Conservation (phyloP, 1,140 invertebrate species). For the Drosophila biarmipes region DNA sequence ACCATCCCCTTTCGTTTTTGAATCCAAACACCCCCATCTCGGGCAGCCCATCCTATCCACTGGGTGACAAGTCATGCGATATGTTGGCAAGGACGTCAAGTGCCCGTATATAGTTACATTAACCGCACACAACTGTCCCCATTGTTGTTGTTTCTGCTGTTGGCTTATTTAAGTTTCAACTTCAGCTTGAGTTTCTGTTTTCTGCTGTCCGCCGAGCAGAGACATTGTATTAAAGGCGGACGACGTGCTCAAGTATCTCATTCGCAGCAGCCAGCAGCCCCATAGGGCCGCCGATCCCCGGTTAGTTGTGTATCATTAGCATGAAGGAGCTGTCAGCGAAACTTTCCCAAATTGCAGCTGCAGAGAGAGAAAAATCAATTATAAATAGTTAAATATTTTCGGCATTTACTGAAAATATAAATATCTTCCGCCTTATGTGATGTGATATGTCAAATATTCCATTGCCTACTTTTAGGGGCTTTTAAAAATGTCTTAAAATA, state of each 20-base stretch:
- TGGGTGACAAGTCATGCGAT: constrained; percentile 47
- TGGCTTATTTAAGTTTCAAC: constrained; percentile 74
- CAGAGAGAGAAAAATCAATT: neutral
- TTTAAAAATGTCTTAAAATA: neutral
- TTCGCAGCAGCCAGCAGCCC: constrained; percentile 22
- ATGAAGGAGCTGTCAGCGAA: constrained; percentile 24
- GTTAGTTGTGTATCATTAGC: constrained; percentile 50
- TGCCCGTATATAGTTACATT: constrained; percentile 73
- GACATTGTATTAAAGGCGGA: constrained; percentile 47
- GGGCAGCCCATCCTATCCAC: neutral
- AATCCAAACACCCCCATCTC: neutral
- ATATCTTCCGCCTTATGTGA: too few species aligned
- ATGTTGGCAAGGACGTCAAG: constrained; percentile 50
- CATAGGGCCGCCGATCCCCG: neutral
- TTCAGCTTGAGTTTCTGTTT: constrained; percentile 46
- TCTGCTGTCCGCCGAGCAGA: constrained; percentile 10
- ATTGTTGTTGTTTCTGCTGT: constrained; percentile 17
- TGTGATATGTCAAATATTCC: too few species aligned
- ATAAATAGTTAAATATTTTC: neutral
- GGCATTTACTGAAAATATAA: too few species aligned
- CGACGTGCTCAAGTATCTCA: constrained; percentile 57
- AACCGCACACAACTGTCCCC: constrained; percentile 43
- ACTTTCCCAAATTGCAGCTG: constrained; percentile 30
- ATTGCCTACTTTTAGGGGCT: too few species aligned
- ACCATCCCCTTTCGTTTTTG: neutral